Evolutionary conservation across 1,140 invertebrate species (phyloP).

Genomic region (Oncopodura yosiiana): DNA sequence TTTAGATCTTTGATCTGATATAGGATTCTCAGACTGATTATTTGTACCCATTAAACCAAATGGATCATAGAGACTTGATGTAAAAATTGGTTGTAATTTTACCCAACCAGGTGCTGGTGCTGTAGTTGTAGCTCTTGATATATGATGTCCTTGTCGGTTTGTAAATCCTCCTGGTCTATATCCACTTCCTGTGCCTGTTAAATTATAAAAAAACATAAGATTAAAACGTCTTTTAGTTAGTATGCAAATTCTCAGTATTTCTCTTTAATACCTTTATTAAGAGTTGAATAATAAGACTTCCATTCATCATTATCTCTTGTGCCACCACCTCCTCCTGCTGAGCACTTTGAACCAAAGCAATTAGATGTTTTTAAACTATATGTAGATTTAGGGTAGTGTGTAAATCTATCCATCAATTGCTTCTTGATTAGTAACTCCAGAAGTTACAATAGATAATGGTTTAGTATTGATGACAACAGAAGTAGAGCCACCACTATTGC

Average conservation of each 20-base stretch:
- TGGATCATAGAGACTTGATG: conserved; percentile 26
- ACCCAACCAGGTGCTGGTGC: conserved; percentile 21
- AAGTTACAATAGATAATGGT: conserved; percentile 10
- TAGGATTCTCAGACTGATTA: too few species aligned
- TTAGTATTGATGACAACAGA: conserved; percentile 15
- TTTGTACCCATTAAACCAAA: too few species aligned
- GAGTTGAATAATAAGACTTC: conserved; percentile 18
- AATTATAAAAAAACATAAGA: too few species aligned
- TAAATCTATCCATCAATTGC: background rate
- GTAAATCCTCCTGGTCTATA: conserved; percentile 3
- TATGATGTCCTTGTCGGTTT: background rate
- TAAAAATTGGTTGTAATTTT: conserved; percentile 21
- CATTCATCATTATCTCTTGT: conserved; percentile 20
- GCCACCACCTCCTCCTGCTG: background rate
- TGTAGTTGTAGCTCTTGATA: conserved; percentile 1
- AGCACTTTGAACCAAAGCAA: conserved; percentile 16
- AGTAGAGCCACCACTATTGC: background rate
- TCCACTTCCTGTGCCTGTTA: too few species aligned
- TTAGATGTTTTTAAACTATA: background rate
- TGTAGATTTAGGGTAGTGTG: background rate
- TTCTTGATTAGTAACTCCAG: background rate
- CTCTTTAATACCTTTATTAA: conserved; percentile 14
- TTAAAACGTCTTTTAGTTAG: background rate
- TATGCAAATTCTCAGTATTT: background rate
- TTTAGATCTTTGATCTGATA: background rate